Evolutionary conservation across 2,797 vertebrate genomes (phyloP).

Genomic region (Schizothorax lantsangensis): DNA sequence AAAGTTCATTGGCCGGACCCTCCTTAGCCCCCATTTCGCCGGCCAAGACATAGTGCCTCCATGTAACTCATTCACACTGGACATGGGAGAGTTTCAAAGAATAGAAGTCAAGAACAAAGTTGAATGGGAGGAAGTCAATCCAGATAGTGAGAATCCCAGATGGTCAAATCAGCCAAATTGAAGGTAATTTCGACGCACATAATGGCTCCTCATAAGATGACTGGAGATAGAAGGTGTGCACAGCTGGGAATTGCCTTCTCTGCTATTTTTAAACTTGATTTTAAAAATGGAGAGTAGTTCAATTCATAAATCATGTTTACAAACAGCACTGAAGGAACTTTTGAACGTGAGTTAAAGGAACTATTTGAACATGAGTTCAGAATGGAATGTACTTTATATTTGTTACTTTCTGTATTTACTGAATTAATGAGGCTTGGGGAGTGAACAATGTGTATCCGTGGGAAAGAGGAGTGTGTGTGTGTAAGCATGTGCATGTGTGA

Average conservation of each 20-base stretch:
- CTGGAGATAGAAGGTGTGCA: conserved; percentile 13
- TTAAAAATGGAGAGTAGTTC: neutral
- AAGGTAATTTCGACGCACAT: conserved; percentile 39
- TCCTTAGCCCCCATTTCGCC: conserved; percentile 7
- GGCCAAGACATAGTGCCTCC: conserved; percentile 44
- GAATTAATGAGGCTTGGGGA: conserved; percentile 8
- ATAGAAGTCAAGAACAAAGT: conserved; percentile 50
- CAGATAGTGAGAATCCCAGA: conserved; percentile 57
- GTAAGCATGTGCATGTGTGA: conserved; percentile 9
- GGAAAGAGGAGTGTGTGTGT: conserved; percentile 18
- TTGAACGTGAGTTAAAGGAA: neutral
- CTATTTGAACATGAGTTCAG: neutral
- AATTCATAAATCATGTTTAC: neutral
- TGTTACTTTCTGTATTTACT: neutral
- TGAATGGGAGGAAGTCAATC: conserved; percentile 54
- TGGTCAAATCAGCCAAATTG: conserved; percentile 53
- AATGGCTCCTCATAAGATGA: conserved; percentile 43
- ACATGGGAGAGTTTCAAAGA: conserved; percentile 57
- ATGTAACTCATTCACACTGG: conserved; percentile 43
- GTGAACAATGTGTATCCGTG: conserved; percentile 2
- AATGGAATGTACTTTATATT: conserved; percentile 32
- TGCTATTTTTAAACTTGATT: neutral
- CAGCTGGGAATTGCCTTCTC: neutral
- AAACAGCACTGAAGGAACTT: neutral
- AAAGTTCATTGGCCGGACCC: neutral